phyloP scores from a whole-genome alignment of 2,888 invertebrate species.

The Agriopis aurantiaria region DNA sequence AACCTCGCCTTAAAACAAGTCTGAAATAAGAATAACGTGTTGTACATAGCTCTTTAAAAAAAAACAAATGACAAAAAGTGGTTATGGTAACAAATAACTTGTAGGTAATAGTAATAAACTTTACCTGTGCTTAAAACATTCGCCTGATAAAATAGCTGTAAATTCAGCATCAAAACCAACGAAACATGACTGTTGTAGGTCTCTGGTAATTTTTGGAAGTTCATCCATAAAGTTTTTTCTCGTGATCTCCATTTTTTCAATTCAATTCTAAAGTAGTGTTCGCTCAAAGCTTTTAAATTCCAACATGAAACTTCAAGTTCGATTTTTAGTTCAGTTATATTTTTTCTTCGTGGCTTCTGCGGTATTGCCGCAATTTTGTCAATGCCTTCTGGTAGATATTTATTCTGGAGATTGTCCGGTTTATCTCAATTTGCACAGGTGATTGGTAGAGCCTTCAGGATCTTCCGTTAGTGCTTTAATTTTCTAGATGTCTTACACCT shows the following conservation, averaged over 20 bases:
- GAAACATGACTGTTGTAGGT: slow-evolving; percentile 87
- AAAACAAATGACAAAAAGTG: not conserved
- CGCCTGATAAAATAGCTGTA: slow-evolving; percentile 83
- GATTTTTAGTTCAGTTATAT: no score
- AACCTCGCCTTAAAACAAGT: no score
- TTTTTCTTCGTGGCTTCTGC: no score
- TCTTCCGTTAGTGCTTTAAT: no score
- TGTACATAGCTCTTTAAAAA: not conserved
- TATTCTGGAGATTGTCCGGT: no score
- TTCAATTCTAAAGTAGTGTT: not conserved
- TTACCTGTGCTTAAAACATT: slow-evolving; percentile 84
- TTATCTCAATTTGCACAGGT: no score
- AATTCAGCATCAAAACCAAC: slow-evolving; percentile 92
- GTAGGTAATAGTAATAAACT: not conserved
- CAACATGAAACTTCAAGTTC: no score
- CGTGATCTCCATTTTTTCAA: slow-evolving; percentile 87
- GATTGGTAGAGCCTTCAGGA: no score
- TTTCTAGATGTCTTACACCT: no score
- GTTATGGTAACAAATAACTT: not conserved
- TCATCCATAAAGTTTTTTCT: slow-evolving; percentile 86
- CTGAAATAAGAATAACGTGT: not conserved
- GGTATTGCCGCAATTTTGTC: no score
- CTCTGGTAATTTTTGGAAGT: slow-evolving; percentile 83
- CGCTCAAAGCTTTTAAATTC: no score
- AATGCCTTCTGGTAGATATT: no score